Percentiles rank a stretch among this genome's conserved stretches.
Evolutionary conservation across 2,888 invertebrate genomes (phyloP).

Genomic region (Caenorhabditis becei): DNA sequence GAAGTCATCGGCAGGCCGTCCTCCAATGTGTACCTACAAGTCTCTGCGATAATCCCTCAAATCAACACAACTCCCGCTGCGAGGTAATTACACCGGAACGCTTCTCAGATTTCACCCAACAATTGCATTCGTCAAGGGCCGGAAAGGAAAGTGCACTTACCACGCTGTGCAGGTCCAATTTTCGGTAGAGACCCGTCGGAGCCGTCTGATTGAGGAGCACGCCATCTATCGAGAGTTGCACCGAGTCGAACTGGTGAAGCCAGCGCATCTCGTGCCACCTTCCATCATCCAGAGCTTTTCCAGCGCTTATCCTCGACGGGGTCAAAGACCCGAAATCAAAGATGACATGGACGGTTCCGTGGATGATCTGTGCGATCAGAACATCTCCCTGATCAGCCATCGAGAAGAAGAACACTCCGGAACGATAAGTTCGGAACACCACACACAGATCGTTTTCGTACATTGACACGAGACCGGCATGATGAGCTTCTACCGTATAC

Average conservation of each 20-base stretch:
- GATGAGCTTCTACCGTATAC: slow-evolving; percentile 73
- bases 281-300: slow-evolving; percentile 79
- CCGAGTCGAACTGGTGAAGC: slow-evolving; percentile 80
- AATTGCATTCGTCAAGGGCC: slow-evolving; percentile 20
- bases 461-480: slow-evolving; percentile 77
- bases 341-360: slow-evolving; percentile 76
- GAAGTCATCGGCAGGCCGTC: slow-evolving; percentile 77
- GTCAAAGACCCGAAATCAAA: slow-evolving; percentile 79
- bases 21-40: slow-evolving; percentile 78
- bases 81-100: slow-evolving; percentile 53
- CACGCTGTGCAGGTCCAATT: slow-evolving; percentile 78
- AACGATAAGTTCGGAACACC: slow-evolving; percentile 77
- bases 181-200: slow-evolving; percentile 79
- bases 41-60: slow-evolving; percentile 47
- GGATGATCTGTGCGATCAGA: slow-evolving; percentile 77
- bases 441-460: slow-evolving; percentile 80
- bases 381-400: slow-evolving; percentile 81
- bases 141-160: slow-evolving; percentile 56
- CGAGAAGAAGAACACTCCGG: slow-evolving; percentile 80
- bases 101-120: slow-evolving; percentile 56
- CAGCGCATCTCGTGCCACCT: slow-evolving; percentile 80
- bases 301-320: slow-evolving; percentile 74
- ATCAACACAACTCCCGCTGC: slow-evolving; percentile 20
- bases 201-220: slow-evolving; percentile 77
- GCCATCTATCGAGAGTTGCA: slow-evolving; percentile 76